Evolutionary conservation across 2,113 vertebrate species (phyloP), one percentile per base, ranked within the genome.

Genomic region (Burhinus oedicnemus): DNA sequence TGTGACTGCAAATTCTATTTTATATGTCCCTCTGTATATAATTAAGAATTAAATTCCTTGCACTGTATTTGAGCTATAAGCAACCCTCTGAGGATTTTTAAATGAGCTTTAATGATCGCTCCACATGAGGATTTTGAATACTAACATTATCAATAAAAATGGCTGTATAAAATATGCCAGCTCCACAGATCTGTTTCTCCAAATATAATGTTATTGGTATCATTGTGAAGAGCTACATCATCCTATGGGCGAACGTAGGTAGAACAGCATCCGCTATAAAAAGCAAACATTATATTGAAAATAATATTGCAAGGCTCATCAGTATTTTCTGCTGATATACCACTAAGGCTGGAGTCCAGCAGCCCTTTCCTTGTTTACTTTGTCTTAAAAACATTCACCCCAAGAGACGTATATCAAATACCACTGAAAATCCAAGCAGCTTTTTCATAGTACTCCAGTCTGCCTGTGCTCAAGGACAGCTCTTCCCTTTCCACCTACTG

Each of bases 31-130:
- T 84, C 36, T 47, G 40, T 36, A 89, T 52, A 82, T 72, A 96
- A 94, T 96, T 95, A 94, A 97, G 70, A 94, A 91, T 91, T 91
- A 94, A 92, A 90, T 42, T 96, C 69, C 26, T 85, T 89, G 49
- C 70, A 62, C 30, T 30, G 58, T 80, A 80, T 87, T 93, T 78
- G 45, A 90, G 66, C 70, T 83, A 82, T 42, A 87, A 87, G 72
- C 72, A 94, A 71, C 20, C 60, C 85, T 93, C 57, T 23, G 11
- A 92, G 61, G 45, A 51, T 51, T 95, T 93, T 94, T 44, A 60
- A 94, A 95, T 85, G 42, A 93, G n/a, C 62, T 55, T 89, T 96
- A 95, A 96, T 80, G 65, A 94, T 87, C 0, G 0, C 47, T 49
- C 25, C 27, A 76, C 29, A n/a, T 20, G 45, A 71, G 16, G 32